Percentiles rank a stretch among this genome's conserved stretches.
phyloP scores from a whole-genome alignment of 1,140 invertebrate genomes.

The Drosophila bifasciata region DNA sequence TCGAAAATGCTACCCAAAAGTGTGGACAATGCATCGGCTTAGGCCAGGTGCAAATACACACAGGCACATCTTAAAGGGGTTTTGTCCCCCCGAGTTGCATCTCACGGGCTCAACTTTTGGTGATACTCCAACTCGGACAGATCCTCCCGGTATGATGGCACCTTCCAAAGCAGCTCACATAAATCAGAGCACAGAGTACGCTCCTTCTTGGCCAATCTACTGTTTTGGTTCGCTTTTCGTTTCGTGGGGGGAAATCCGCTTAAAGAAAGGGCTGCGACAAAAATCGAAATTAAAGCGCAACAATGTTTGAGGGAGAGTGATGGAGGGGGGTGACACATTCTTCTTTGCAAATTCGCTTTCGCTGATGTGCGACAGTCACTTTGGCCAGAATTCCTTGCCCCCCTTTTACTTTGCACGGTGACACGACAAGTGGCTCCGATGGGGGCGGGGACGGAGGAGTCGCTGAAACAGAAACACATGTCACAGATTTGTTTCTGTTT shows the following conservation, averaged over 20 bases:
- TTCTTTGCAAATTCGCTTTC: constrained; percentile 63
- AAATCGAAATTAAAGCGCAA: constrained; percentile 67
- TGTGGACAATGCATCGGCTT: constrained; percentile 8
- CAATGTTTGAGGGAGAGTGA: constrained; percentile 42
- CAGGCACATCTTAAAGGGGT: constrained; percentile 1
- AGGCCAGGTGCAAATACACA: constrained; percentile 37
- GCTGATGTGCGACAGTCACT: constrained; percentile 30
- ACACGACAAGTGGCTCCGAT: neutral
- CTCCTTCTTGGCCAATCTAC: constrained; percentile 60
- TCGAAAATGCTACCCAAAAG: neutral
- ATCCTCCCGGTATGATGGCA: constrained; percentile 22
- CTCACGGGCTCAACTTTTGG: constrained; percentile 5
- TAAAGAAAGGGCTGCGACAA: constrained; percentile 63
- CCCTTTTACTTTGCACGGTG: constrained; percentile 1
- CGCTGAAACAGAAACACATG: constrained; percentile 75
- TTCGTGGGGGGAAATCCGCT: constrained; percentile 64
- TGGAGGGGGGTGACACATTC: constrained; percentile 45
- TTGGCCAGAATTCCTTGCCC: constrained; percentile 17
- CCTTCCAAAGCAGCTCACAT: constrained; percentile 71
- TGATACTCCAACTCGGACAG: constrained; percentile 14
- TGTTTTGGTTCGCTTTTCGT: constrained; percentile 53
- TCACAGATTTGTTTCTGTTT: constrained; percentile 83
- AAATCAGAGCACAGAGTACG: constrained; percentile 47
- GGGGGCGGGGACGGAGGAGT: neutral
- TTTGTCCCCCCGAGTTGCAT: no score